A percentile compares a stretch with the other conserved stretches of the same genome.
These are phyloP conservation scores for Rhipidura dahli DNA, from an alignment of 2,113 vertebrate species.

Conservation along the genomic window DNA sequence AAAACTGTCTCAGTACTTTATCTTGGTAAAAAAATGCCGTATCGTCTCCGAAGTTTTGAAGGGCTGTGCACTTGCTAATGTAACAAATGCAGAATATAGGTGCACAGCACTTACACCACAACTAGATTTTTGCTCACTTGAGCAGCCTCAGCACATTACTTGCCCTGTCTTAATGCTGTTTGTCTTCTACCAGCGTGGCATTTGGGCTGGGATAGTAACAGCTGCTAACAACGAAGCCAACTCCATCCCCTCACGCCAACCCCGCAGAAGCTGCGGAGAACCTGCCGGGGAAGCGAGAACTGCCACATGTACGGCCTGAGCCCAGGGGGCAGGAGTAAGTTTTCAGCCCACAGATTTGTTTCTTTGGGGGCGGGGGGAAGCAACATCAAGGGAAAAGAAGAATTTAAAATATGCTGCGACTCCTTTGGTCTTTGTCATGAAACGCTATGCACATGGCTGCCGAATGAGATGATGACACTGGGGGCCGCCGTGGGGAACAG, in stretches of 20 bases:
- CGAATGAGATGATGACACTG: fast-evolving
- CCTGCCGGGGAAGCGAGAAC: neutral
- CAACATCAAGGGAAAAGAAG: neutral
- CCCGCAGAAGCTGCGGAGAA: neutral
- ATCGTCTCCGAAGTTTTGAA: neutral
- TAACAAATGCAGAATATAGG: neutral
- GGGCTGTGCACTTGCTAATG: neutral
- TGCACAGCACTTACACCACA: neutral
- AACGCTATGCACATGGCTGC: fast-evolving
- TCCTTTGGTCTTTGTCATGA: neutral
- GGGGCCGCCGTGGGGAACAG: fast-evolving
- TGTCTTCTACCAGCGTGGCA: neutral
- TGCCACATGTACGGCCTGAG: neutral
- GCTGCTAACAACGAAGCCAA: neutral
- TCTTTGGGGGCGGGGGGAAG: neutral
- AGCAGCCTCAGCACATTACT: neutral
- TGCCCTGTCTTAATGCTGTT: neutral
- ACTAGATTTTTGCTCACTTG: neutral
- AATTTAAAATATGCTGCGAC: neutral
- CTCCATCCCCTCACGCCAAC: fast-evolving
- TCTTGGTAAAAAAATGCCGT: neutral
- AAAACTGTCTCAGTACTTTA: neutral
- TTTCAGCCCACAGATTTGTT: neutral
- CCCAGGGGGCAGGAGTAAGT: fast-evolving
- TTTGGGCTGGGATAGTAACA: neutral